Evolutionary conservation across 1,140 invertebrate genomes (phyloP).

Genomic region (Branchinecta lindahli): DNA sequence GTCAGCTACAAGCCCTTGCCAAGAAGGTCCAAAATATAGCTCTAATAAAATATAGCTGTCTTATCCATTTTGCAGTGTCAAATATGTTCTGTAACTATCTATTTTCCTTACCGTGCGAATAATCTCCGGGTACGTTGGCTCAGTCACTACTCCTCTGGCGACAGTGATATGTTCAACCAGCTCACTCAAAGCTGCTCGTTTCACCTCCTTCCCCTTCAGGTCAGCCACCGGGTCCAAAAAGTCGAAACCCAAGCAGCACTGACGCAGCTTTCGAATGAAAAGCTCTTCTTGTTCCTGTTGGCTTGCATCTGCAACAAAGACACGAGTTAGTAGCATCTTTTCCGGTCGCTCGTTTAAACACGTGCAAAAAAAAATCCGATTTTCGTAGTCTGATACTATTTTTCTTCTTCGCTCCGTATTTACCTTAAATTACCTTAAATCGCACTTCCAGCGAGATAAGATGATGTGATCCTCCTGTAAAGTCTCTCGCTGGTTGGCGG

Average conservation of each 20-base stretch:
- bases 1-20: too few species aligned
- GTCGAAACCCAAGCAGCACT: slow-evolving; percentile 97
- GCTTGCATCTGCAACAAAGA: slow-evolving; percentile 62
- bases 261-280: slow-evolving; percentile 91
- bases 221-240: slow-evolving; percentile 97
- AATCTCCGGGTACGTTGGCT: slow-evolving; percentile 92
- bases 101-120: slow-evolving; percentile 80
- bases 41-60: too few species aligned
- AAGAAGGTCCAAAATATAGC: too few species aligned
- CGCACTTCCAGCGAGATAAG: too few species aligned
- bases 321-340: neutral
- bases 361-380: slow-evolving; percentile 17
- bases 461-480: too few species aligned
- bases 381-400: neutral
- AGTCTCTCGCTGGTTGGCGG: too few species aligned
- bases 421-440: too few species aligned
- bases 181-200: slow-evolving; percentile 90
- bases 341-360: neutral
- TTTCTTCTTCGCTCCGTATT: too few species aligned
- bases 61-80: too few species aligned
- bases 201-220: slow-evolving; percentile 97
- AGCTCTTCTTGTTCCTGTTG: slow-evolving; percentile 88
- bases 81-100: too few species aligned
- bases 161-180: slow-evolving; percentile 93
- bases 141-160: slow-evolving; percentile 85